These are phyloP conservation scores for Sardinella longiceps DNA, from an alignment of 2,797 vertebrate species.

Conservation along the genomic window DNA sequence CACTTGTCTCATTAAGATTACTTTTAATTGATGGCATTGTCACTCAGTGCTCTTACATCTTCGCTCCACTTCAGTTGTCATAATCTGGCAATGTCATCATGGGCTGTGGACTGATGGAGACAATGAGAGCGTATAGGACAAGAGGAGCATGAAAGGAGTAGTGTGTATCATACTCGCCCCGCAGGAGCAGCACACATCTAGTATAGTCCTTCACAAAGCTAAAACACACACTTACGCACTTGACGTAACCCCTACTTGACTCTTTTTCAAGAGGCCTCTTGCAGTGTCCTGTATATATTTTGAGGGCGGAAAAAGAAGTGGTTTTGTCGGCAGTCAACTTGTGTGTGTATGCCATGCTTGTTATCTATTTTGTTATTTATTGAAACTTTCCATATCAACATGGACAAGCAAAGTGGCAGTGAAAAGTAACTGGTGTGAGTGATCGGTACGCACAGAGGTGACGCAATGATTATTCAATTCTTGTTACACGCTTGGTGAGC, in stretches of 20 bases:
- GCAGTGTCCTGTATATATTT: not conserved
- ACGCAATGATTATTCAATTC: no score
- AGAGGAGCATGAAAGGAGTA: not conserved
- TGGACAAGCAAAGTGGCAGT: not conserved
- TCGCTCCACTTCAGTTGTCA: constrained; percentile 43
- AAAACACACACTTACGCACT: not conserved
- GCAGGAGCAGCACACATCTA: not conserved
- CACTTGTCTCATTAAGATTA: constrained; percentile 7
- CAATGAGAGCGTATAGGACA: not conserved
- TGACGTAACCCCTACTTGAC: not conserved
- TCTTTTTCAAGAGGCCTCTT: not conserved
- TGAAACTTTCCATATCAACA: not conserved
- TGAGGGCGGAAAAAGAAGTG: not conserved
- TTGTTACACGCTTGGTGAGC: no score
- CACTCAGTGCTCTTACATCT: constrained; percentile 55
- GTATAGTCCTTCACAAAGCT: not conserved
- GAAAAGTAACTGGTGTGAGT: no score
- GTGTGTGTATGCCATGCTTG: not conserved
- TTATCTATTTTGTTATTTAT: not conserved
- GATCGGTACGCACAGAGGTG: no score
- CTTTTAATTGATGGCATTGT: constrained; percentile 8
- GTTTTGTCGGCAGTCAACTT: not conserved
- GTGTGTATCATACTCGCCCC: not conserved
- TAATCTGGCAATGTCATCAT: not conserved
- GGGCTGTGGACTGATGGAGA: not conserved